These are phyloP conservation scores for Crocodylus rhombifer DNA, from an alignment of 2,797 vertebrate genomes.

Conservation along the genomic window DNA sequence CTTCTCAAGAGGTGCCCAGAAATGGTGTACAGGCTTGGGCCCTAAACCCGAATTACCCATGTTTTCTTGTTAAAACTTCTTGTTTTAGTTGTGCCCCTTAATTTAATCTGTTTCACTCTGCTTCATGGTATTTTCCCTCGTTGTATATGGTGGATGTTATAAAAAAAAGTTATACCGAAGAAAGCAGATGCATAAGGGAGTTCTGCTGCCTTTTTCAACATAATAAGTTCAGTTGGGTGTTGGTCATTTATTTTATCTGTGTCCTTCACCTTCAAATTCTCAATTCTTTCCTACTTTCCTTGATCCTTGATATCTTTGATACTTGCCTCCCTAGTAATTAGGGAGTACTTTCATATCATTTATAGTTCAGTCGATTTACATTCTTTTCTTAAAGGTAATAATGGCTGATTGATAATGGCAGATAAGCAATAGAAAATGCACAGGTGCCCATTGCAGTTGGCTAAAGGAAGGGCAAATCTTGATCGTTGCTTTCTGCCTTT, in stretches of 20 bases:
- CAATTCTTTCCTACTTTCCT: constrained; percentile 28
- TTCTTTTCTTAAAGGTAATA: neutral
- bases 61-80: neutral
- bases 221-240: constrained; percentile 41
- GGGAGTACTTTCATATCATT: neutral
- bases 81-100: constrained; percentile 52
- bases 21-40: neutral
- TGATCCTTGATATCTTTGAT: constrained; percentile 4
- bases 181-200: constrained; percentile 32
- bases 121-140: constrained; percentile 47
- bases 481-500: neutral
- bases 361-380: neutral
- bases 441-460: neutral
- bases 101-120: constrained; percentile 66
- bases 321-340: constrained; percentile 6
- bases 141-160: constrained; percentile 61
- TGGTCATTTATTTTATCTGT: neutral
- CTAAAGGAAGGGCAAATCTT: neutral
- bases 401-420: neutral
- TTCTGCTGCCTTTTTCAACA: constrained; percentile 28
- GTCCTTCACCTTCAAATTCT: constrained; percentile 38
- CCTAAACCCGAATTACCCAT: neutral
- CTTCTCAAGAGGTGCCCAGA: neutral
- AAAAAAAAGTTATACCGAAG: constrained; percentile 36
- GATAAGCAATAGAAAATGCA: neutral